These are phyloP conservation scores for Agriopis marginaria DNA, from an alignment of 2,888 invertebrate genomes.

Conservation along the genomic window DNA sequence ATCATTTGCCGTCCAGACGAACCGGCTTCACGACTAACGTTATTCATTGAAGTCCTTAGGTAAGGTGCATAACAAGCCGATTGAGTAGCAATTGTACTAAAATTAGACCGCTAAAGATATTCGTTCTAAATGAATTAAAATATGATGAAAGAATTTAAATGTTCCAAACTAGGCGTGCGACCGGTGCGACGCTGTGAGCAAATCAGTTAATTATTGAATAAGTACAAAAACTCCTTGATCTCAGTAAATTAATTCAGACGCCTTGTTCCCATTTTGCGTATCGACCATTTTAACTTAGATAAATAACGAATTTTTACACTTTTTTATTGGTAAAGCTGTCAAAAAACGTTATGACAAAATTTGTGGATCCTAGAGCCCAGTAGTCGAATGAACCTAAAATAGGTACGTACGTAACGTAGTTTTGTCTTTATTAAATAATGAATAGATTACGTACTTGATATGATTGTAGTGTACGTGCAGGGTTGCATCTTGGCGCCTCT, in stretches of 20 bases:
- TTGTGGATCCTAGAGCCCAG: too few relatives aligned
- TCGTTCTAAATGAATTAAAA: not conserved
- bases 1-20: slow-evolving; percentile 31
- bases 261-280: too few relatives aligned
- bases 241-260: too few relatives aligned
- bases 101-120: slow-evolving; percentile 1
- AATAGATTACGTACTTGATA: too few relatives aligned
- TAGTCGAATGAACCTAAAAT: not conserved
- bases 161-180: not conserved
- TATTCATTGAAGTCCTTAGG: slow-evolving; percentile 16
- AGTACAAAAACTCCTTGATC: too few relatives aligned
- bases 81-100: slow-evolving; percentile 2
- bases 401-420: not conserved
- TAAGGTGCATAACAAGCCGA: not conserved
- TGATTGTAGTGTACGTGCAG: not conserved
- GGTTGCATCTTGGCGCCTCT: not conserved
- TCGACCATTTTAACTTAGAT: too few relatives aligned
- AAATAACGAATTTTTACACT: too few relatives aligned
- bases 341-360: too few relatives aligned
- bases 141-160: not conserved
- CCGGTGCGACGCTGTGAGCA: too few relatives aligned
- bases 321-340: too few relatives aligned
- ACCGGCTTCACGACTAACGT: slow-evolving; percentile 22
- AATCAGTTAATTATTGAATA: too few relatives aligned
- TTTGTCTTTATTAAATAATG: too few relatives aligned